Base-by-base conservation (phyloP, 2,113 vertebrate species). In the Parotia lawesii region DNA sequence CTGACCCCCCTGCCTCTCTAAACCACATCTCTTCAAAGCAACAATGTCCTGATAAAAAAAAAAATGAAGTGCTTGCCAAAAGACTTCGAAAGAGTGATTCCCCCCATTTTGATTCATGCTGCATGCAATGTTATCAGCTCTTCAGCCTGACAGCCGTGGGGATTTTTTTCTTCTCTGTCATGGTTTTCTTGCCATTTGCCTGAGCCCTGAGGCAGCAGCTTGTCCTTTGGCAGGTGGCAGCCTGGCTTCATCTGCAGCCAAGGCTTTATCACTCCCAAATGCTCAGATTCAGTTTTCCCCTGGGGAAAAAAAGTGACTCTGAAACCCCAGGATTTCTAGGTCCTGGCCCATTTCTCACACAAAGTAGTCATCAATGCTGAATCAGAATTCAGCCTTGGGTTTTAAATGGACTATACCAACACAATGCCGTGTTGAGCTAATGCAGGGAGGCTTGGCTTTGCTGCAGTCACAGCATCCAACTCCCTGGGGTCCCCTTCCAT, bases 211-310 rank as follows among this genome's bases (percentile, higher is more conserved):
- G 83, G 85, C 78, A 85, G 91, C 45, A 85, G 91, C 75, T 87
- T 48, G 66, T 83, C 64, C 76, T 77, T 73, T 87, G 72, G 83
- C 78, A 85, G 78, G 85, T 84, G 85, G 70, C 85, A 87, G 85
- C 69, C 29, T 0, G 0, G 51, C n/a, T 94, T 85, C 82, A 95
- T 67, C 88, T 42, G 37, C 44, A 44, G 88, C 82, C 93, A 93
- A 85, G 37, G 37, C 62, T 91, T 90, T 75, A 85, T 64, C 12
- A 1, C 48, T 82, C 66, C 40, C 44, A 93, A 69, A 65, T 29
- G 45, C 53, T 92, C 82, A 78, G 44, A 66, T 40, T 25, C 76
- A 71, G 16, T 44, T 56, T 91, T 90, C 24, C 70, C 70, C 45
- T 11, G 10, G 35, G 48, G 72, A 18, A 69, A 89, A 87, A 87